These are phyloP conservation scores for Gymnobelideus leadbeateri DNA, from an alignment of 2,113 vertebrate species.

Conservation along the genomic window DNA sequence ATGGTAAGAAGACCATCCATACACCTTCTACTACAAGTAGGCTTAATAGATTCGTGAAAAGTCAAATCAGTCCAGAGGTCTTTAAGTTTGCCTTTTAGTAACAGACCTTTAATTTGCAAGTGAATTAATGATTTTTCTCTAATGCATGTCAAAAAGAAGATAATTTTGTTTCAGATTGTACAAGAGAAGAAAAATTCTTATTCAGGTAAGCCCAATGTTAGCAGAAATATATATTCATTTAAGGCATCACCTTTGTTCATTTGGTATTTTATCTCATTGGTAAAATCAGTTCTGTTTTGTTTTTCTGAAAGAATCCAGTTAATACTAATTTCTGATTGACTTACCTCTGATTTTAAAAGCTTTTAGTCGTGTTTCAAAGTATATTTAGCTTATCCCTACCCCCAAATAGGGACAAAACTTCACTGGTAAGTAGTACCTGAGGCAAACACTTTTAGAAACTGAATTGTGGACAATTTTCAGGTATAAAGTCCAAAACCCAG, in stretches of 20 bases:
- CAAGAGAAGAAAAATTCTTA: not conserved
- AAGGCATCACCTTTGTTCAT: not conserved
- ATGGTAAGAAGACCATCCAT: not conserved
- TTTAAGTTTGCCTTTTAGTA: not conserved
- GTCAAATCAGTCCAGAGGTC: not conserved
- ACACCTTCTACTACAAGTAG: not conserved
- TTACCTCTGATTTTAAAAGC: constrained; percentile 37
- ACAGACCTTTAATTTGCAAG: not conserved
- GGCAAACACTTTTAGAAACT: constrained; percentile 35
- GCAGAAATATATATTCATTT: not conserved
- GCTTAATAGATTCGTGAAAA: not conserved
- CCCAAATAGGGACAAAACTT: constrained; percentile 34
- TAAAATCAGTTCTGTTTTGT: not conserved
- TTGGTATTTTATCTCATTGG: not conserved
- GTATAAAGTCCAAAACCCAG: constrained; percentile 33
- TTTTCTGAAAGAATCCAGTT: constrained; percentile 28
- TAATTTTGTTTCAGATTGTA: constrained; percentile 5
- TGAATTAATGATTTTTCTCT: not conserved
- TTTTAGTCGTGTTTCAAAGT: constrained; percentile 52
- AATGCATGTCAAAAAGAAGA: not conserved
- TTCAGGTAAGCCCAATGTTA: not conserved
- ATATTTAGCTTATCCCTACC: constrained; percentile 47
- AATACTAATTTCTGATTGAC: constrained; percentile 47
- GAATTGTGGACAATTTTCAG: constrained; percentile 5
- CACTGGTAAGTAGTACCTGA: constrained; percentile 1